Base-by-base conservation (phyloP, 1,140 invertebrate species). In the Aphelenchoides avenae region DNA sequence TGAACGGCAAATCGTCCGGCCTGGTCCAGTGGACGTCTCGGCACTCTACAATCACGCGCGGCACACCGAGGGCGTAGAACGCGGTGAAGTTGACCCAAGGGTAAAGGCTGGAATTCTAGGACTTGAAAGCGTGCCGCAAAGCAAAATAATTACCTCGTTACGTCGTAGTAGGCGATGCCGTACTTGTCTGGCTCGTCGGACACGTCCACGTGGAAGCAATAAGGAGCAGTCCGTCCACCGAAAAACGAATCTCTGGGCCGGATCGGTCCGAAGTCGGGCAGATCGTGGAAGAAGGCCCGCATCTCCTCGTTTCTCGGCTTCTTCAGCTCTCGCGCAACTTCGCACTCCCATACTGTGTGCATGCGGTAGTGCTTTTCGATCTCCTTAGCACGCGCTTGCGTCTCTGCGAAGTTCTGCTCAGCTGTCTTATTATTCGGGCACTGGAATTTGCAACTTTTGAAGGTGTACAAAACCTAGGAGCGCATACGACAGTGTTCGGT, bases 21-120 rank as follows among this genome's bases (percentile, higher is more conserved):
- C 20, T 9, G 1, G 27, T 29, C 46, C 46, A 48, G 15, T 48
- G 22, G 11, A 48, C 46, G 11, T 3, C 46, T 40, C 42, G 46
- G 9, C 42, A 9, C 20, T 11, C 26, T n/a, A 48, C 42, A 20
- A 13, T 48, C 0, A 49, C 27, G 3, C 27, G 20, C 42, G 46
- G 46, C 13, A 31, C 27, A 11, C 46, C 46, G 22, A 5, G 4
- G 7, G 46, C 27, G 18, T 22, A 48, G 13, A 2, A 9, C 3
- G 46, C 13, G 11, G 36, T 40, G 7, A 36, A 13, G 13, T 22
- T 48, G 4, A 36, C 42, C 22, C 20, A 36, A 36, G 46, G 46
- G 15, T 48, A 48, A 3, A 48, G 46, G 5, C 27, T 31, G 36
- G n/a, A n/a, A n/a, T n/a, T n/a, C n/a, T n/a, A n/a, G n/a, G n/a